A percentile compares a stretch with the other conserved stretches of the same genome.
These are phyloP conservation scores for Papilio glaucus DNA, from an alignment of 1,140 invertebrate species.

Conservation along the genomic window DNA sequence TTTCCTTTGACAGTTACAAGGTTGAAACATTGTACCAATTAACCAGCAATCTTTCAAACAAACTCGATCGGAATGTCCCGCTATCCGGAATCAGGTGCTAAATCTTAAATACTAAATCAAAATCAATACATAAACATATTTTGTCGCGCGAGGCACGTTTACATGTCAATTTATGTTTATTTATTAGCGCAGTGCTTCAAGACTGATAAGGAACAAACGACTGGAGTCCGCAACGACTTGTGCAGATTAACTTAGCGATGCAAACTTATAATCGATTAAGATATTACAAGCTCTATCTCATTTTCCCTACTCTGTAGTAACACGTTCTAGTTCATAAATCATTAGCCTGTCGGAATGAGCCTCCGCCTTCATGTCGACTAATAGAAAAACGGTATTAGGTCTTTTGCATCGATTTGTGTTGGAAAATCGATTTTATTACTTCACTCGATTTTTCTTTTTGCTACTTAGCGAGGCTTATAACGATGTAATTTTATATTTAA, in stretches of 20 bases:
- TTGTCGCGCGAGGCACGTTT: slow-evolving; percentile 31
- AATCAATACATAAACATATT: slow-evolving; percentile 27
- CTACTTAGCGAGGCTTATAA: background rate
- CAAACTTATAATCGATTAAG: slow-evolving; percentile 35
- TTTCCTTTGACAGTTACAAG: slow-evolving; percentile 20
- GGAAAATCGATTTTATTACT: slow-evolving; percentile 30
- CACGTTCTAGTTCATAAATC: slow-evolving; percentile 34
- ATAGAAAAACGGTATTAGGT: slow-evolving; percentile 33
- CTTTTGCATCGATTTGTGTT: background rate
- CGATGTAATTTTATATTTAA: slow-evolving; percentile 22
- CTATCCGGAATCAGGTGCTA: slow-evolving; percentile 23
- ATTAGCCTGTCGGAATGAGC: slow-evolving; percentile 16
- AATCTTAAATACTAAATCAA: slow-evolving; percentile 26
- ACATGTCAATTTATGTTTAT: slow-evolving; percentile 25
- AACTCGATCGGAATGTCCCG: slow-evolving; percentile 20
- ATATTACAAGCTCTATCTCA: slow-evolving; percentile 30
- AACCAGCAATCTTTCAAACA: slow-evolving; percentile 30
- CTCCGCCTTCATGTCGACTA: slow-evolving; percentile 28
- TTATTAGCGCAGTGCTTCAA: slow-evolving; percentile 9
- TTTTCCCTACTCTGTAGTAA: slow-evolving; percentile 30
- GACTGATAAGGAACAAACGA: background rate
- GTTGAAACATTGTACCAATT: slow-evolving; percentile 18
- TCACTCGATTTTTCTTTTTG: slow-evolving; percentile 19
- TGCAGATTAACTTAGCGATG: slow-evolving; percentile 8
- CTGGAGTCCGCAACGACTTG: background rate